These are phyloP conservation scores for Cassiopea xamachana DNA, from an alignment of 30 jellyfish, hydroid and myxozoan genomes.

Conservation along the genomic window DNA sequence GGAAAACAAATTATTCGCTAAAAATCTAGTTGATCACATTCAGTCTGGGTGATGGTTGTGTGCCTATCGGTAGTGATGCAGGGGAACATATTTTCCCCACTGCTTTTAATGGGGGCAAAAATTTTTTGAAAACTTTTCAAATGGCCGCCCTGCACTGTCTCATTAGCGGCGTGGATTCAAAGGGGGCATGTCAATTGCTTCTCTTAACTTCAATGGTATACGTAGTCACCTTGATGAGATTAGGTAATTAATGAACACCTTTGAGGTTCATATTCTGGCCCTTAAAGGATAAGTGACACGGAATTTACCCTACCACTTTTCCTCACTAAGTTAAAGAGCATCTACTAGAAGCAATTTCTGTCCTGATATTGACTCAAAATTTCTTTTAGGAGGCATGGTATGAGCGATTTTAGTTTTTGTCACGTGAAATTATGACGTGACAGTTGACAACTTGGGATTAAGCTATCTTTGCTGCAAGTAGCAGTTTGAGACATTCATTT, in stretches of 20 bases:
- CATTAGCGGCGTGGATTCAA: background rate
- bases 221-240: background rate
- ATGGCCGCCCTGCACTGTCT: background rate
- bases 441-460: too few relatives aligned
- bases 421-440: too few relatives aligned
- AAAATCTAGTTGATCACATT: background rate
- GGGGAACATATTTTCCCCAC: background rate
- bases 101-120: background rate
- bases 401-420: too few relatives aligned
- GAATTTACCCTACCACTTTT: too few relatives aligned
- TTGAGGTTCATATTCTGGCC: background rate
- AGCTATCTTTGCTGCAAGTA: too few relatives aligned
- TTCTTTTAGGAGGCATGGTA: too few relatives aligned
- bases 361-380: too few relatives aligned
- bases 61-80: background rate
- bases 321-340: too few relatives aligned
- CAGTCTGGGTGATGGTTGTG: background rate
- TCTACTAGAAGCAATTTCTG: too few relatives aligned
- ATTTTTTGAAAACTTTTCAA: background rate
- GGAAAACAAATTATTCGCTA: background rate
- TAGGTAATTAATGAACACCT: background rate
- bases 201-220: background rate
- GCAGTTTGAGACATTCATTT: too few relatives aligned
- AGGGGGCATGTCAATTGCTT: background rate
- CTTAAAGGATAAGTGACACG: background rate